Evolutionary conservation across 2,113 vertebrate genomes (phyloP).

Genomic region (Octodon degus): DNA sequence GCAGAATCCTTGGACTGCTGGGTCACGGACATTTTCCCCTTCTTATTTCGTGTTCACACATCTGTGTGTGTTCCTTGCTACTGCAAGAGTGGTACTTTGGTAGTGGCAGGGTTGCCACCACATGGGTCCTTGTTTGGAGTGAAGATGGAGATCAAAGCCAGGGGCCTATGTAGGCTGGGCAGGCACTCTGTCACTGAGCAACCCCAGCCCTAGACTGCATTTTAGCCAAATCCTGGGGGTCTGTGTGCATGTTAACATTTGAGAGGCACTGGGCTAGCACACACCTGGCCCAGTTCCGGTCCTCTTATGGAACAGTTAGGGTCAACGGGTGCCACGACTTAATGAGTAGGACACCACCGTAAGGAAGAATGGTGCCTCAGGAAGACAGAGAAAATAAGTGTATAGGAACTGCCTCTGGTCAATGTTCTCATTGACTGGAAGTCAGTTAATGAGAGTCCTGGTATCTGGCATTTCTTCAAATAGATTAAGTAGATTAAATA

Average conservation of each 20-base stretch:
- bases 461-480: neutral
- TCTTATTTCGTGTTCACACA: neutral
- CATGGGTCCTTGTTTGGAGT: neutral
- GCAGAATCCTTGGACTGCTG: too few species aligned
- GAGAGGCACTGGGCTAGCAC: neutral
- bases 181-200: neutral
- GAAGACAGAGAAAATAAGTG: neutral
- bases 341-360: slow-evolving; percentile 87
- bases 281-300: slow-evolving; percentile 85
- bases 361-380: neutral
- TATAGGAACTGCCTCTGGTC: neutral
- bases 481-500: slow-evolving; percentile 42
- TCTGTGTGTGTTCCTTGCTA: neutral
- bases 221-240: neutral
- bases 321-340: slow-evolving; percentile 89
- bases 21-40: neutral
- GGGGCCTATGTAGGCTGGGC: too few species aligned
- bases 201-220: neutral
- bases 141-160: neutral
- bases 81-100: neutral
- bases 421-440: neutral
- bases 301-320: slow-evolving; percentile 88
- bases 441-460: neutral
- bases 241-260: neutral
- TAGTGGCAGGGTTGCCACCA: neutral